phyloP scores from a whole-genome alignment of 2,888 invertebrate genomes.

The Drosophila stalkeri region DNA sequence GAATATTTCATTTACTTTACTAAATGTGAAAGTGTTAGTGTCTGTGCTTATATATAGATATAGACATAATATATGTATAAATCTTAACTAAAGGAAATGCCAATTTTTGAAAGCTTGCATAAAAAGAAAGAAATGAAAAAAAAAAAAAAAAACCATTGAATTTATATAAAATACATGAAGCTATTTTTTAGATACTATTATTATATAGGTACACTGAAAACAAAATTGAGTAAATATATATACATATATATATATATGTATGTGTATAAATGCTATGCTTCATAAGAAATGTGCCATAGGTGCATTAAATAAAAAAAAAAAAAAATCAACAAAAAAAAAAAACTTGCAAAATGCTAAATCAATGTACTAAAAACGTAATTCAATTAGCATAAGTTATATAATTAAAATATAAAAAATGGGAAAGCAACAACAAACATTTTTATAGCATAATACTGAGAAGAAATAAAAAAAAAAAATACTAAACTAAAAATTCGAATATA shows the following conservation, averaged over 20 bases:
- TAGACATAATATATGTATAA: slow-evolving; percentile 2
- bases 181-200: slow-evolving; percentile 79
- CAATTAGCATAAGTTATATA: slow-evolving; percentile 48
- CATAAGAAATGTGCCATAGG: slow-evolving; percentile 75
- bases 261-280: slow-evolving; percentile 41
- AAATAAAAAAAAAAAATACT: slow-evolving; percentile 13
- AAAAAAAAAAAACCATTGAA: slow-evolving; percentile 49
- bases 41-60: slow-evolving; percentile 10
- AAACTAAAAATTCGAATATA: slow-evolving; percentile 49
- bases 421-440: slow-evolving; percentile 26
- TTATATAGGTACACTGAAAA: slow-evolving; percentile 42
- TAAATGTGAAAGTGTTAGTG: slow-evolving; percentile 18
- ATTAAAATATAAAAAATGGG: slow-evolving; percentile 27
- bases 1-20: slow-evolving; percentile 5
- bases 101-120: slow-evolving; percentile 74
- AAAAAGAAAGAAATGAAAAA: slow-evolving; percentile 32
- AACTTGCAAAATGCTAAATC: slow-evolving; percentile 65
- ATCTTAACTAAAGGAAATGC: slow-evolving; percentile 68
- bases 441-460: slow-evolving; percentile 49
- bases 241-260: slow-evolving; percentile 15
- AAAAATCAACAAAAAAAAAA: slow-evolving; percentile 9
- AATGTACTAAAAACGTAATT: slow-evolving; percentile 61
- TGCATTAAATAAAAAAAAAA: slow-evolving; percentile 44
- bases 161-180: slow-evolving; percentile 58
- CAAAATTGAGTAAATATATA: slow-evolving; percentile 31